phyloP scores from a whole-genome alignment of 2,797 vertebrate genomes.

The Poeciliopsis paucimaculata region DNA sequence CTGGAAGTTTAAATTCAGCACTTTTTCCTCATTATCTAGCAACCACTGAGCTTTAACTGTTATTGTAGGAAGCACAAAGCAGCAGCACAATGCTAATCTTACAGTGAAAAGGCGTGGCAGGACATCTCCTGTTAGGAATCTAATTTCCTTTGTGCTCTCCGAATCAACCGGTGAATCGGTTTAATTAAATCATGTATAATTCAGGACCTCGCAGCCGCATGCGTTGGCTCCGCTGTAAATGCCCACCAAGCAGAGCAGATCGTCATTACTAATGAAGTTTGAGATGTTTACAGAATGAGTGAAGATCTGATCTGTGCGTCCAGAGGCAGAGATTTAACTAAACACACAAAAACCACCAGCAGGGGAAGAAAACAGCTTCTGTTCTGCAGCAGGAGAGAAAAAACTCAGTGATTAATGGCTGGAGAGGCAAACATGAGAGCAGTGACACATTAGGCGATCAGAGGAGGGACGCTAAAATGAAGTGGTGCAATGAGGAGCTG shows the following conservation, averaged over 20 bases:
- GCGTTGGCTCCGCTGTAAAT: conserved; percentile 54
- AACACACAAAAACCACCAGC: conserved; percentile 17
- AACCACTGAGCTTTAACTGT: conserved; percentile 51
- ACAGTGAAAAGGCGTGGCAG: conserved; percentile 41
- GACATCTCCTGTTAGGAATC: conserved; percentile 52
- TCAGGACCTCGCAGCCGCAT: conserved; percentile 53
- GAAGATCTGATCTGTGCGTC: conserved; percentile 7
- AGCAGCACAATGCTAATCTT: conserved; percentile 52
- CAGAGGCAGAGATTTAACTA: background rate
- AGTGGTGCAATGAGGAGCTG: conserved; percentile 46
- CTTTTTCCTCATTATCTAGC: conserved; percentile 57
- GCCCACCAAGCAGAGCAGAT: conserved; percentile 14
- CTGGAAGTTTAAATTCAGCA: conserved; percentile 59
- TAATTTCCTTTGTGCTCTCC: conserved; percentile 69
- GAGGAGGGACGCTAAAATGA: conserved; percentile 52
- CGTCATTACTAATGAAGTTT: conserved; percentile 56
- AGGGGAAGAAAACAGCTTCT: conserved; percentile 2
- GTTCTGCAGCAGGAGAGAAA: conserved; percentile 26
- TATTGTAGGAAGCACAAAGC: conserved; percentile 54
- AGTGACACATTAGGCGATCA: conserved; percentile 68
- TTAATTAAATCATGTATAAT: conserved; percentile 78
- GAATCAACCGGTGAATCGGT: conserved; percentile 63
- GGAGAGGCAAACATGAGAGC: conserved; percentile 53
- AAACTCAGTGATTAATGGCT: conserved; percentile 60
- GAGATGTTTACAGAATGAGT: conserved; percentile 23